Evolutionary conservation across 2,113 vertebrate species (phyloP).

Genomic region (Sylvilagus bachmani): DNA sequence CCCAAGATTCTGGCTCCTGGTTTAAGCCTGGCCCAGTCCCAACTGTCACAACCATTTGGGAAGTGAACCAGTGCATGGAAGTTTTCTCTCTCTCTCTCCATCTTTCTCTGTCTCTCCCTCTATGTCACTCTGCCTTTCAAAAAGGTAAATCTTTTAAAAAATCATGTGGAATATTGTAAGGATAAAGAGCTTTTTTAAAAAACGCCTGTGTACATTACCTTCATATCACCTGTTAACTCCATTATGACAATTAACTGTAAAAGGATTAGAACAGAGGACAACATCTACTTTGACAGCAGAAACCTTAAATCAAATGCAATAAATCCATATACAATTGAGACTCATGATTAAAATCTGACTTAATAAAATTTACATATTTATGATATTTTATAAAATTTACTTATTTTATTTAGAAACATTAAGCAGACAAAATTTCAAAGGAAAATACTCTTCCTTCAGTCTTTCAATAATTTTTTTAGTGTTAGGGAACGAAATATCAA

Average conservation of each 20-base stretch:
- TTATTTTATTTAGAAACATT: conserved; percentile 35
- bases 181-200: conserved; percentile 5
- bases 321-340: not conserved
- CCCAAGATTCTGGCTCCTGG: too few relatives aligned
- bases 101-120: too few relatives aligned
- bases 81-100: too few relatives aligned
- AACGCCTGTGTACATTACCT: not conserved
- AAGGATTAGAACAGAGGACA: not conserved
- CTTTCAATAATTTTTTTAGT: not conserved
- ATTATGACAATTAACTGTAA: conserved; percentile 28
- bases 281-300: not conserved
- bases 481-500: conserved; percentile 15
- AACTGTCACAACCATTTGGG: too few relatives aligned
- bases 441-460: not conserved
- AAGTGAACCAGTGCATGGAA: too few relatives aligned
- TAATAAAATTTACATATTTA: not conserved
- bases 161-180: not conserved
- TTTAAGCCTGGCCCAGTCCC: too few relatives aligned
- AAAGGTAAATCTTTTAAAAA: too few relatives aligned
- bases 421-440: conserved; percentile 12
- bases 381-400: conserved; percentile 17
- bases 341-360: not conserved
- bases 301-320: not conserved
- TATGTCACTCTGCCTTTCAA: too few relatives aligned
- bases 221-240: not conserved